A percentile compares a stretch with the other conserved stretches of the same genome.
Conservation (phyloP, 1,140 invertebrate species). For the Drosophila yakuba region DNA sequence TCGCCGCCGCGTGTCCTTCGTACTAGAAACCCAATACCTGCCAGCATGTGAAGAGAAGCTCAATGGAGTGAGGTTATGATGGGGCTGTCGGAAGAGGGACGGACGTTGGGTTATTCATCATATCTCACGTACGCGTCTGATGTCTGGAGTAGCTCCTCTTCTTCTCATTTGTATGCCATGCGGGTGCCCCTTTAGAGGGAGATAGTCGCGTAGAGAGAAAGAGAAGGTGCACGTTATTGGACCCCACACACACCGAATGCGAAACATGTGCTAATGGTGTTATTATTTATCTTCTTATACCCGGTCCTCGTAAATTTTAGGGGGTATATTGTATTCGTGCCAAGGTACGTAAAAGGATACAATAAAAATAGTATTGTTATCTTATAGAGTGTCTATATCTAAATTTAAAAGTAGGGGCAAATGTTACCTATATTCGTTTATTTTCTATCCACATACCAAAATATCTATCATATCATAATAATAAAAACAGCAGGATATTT, state of each 20-base stretch:
- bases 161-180: conserved; percentile 54
- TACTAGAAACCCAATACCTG: conserved; percentile 65
- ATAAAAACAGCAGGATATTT: background rate
- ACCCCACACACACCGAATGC: conserved; percentile 35
- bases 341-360: background rate
- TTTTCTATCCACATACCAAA: background rate
- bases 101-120: conserved; percentile 51
- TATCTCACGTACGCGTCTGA: conserved; percentile 55
- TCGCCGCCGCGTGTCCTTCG: conserved; percentile 39
- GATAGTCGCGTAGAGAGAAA: background rate
- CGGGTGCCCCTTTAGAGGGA: conserved; percentile 28
- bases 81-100: conserved; percentile 4
- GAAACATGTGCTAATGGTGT: conserved; percentile 49
- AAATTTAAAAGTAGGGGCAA: background rate
- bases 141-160: conserved; percentile 40
- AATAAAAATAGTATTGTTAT: background rate
- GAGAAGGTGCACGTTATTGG: background rate
- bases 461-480: background rate
- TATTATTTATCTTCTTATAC: conserved; percentile 33
- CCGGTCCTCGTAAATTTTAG: background rate
- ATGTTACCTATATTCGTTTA: too few relatives aligned
- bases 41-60: conserved; percentile 33
- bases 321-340: conserved; percentile 2
- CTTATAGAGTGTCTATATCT: too few relatives aligned
- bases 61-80: conserved; percentile 7